A percentile compares a stretch with the other conserved stretches of the same genome.
Evolutionary conservation across 2,113 vertebrate species (phyloP).

Genomic region (Muntiacus reevesi): DNA sequence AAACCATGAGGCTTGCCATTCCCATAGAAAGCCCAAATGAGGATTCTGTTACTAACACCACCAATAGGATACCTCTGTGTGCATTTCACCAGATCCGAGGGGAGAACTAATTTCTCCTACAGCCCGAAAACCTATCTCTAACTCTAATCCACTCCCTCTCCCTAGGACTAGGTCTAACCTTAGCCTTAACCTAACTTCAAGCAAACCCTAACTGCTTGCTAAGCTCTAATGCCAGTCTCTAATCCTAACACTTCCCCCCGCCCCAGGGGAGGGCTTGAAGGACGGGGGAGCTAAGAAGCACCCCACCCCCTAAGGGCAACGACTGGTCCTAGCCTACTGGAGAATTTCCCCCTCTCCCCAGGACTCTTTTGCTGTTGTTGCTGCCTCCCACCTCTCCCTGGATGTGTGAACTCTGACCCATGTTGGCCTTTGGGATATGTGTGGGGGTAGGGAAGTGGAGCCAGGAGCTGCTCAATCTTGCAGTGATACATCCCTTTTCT

Average conservation of each 20-base stretch:
- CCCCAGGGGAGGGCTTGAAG: neutral
- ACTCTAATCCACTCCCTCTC: neutral
- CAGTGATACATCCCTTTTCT: neutral
- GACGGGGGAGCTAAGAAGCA: neutral
- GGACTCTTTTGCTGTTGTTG: conserved; percentile 19
- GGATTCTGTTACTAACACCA: neutral
- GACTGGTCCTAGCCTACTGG: neutral
- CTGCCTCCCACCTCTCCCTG: neutral
- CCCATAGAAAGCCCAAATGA: neutral
- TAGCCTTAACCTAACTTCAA: conserved; percentile 23
- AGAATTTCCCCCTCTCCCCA: neutral
- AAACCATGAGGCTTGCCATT: neutral
- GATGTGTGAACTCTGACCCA: conserved; percentile 38
- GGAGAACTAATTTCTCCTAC: neutral
- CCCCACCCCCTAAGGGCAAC: neutral
- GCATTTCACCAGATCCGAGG: neutral
- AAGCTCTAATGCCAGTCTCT: neutral
- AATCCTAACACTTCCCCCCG: neutral
- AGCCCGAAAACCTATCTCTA: conserved; percentile 23
- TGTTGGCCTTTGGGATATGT: conserved; percentile 7
- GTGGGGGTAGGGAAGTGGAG: neutral
- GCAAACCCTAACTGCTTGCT: neutral
- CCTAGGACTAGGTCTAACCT: conserved; percentile 4
- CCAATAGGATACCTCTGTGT: neutral
- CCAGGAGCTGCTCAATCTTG: neutral